Base-by-base conservation (phyloP, 2,888 invertebrate genomes). In the Ferdinandea cuprea region DNA sequence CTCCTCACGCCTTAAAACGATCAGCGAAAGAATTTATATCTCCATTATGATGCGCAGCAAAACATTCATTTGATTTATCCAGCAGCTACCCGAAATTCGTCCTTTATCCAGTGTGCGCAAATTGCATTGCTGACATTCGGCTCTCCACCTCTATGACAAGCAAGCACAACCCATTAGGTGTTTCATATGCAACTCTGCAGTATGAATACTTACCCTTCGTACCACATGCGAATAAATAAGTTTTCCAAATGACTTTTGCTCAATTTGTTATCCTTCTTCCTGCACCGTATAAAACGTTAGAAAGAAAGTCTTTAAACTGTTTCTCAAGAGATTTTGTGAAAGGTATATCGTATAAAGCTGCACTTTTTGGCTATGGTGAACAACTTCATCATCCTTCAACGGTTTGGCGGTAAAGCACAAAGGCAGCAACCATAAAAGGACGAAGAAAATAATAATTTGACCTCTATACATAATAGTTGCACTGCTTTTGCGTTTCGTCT, bases 341-440 rank as follows among this genome's bases (percentile, higher is more conserved):
- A 28, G 78, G 71, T 66, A 25, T 25, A 52, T 25, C 15, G 6
- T 0, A 4, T 9, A 13, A 21, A 32, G 9, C 17, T 54, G 59
- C 59, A 42, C n/a, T n/a, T 68, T 42, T 74, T 80, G 44, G 54
- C 74, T 63, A 63, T 50, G 58, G 68, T 50, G 58, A 80, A 76
- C 80, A 76, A 74, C 63, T 69, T 69, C 63, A 73, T 74, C n/a
- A 69, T 80, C 69, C 44, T 44, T 80, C 74, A 80, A 69, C 74
- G 80, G 58, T 76, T 74, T 48, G 32, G 40, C 54, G 32, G 25
- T 15, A 59, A 35, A 42, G 9, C 44, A 11, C 44, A 44, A 15
- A 21, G 7, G 19, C 13, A 7, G 8, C 17, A 15, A 4, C 2
- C 7, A 1, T 13, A n/a, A 30, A 19, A 4, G 28, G 1, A n/a